These are phyloP conservation scores for Pseudanteris insignis DNA, from an alignment of 2,888 invertebrate species.

Conservation along the genomic window DNA sequence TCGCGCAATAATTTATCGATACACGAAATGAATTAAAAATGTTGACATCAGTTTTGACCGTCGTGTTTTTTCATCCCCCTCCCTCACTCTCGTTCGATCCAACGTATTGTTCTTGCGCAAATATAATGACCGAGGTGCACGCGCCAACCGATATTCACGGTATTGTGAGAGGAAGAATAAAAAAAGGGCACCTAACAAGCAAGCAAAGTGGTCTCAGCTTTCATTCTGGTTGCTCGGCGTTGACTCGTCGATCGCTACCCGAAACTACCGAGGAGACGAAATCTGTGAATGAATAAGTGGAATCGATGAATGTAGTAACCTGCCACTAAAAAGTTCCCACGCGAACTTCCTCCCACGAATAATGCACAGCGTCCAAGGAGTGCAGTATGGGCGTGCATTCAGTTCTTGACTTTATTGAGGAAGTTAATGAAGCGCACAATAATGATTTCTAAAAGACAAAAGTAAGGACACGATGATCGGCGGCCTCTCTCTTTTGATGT, in stretches of 20 bases:
- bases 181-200: slow-evolving; percentile 44
- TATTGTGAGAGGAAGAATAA: slow-evolving; percentile 33
- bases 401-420: slow-evolving; percentile 36
- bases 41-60: slow-evolving; percentile 1
- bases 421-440: slow-evolving; percentile 38
- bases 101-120: slow-evolving; percentile 29
- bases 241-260: slow-evolving; percentile 41
- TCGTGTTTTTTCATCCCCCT: too few species aligned
- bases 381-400: slow-evolving; percentile 35
- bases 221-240: slow-evolving; percentile 41
- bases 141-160: slow-evolving; percentile 37
- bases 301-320: slow-evolving; percentile 41
- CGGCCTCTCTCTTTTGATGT: slow-evolving; percentile 13
- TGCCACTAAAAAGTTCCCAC: slow-evolving; percentile 52
- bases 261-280: slow-evolving; percentile 42
- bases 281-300: slow-evolving; percentile 43
- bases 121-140: slow-evolving; percentile 29
- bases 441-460: slow-evolving; percentile 28
- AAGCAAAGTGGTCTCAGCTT: slow-evolving; percentile 44
- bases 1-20: too few species aligned
- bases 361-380: slow-evolving; percentile 28
- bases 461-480: slow-evolving; percentile 13
- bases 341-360: slow-evolving; percentile 56
- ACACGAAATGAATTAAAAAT: neutral
- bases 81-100: slow-evolving; percentile 9